A percentile compares a stretch with the other conserved stretches of the same genome.
Conservation (phyloP, 2,113 vertebrate species). For the Alethe castanea region DNA sequence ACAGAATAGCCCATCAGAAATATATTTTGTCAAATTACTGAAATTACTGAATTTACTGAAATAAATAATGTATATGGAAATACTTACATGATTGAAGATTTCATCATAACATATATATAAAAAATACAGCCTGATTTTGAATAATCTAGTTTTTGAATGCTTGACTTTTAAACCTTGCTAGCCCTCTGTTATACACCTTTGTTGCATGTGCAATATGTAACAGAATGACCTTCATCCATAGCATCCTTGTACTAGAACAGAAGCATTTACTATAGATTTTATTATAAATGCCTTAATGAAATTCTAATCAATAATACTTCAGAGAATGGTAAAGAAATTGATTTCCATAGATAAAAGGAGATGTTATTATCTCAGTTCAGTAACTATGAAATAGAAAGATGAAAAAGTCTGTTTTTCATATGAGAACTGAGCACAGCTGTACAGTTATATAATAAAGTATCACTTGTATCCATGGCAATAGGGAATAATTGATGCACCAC, state of each 20-base stretch:
- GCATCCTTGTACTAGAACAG: constrained; percentile 30
- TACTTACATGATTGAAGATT: neutral
- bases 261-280: constrained; percentile 72
- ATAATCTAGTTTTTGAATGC: neutral
- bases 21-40: neutral
- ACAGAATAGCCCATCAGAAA: neutral
- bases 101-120: neutral
- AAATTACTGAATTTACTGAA: too few species aligned
- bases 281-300: constrained; percentile 77
- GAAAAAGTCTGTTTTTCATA: constrained; percentile 80
- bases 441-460: constrained; percentile 83
- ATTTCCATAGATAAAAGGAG: constrained; percentile 76
- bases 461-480: constrained; percentile 80
- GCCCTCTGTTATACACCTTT: neutral
- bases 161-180: neutral
- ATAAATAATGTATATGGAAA: neutral
- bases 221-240: constrained; percentile 52
- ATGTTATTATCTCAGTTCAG: constrained; percentile 82
- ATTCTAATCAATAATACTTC: constrained; percentile 80
- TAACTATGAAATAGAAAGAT: constrained; percentile 80
- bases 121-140: neutral
- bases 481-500: constrained; percentile 78
- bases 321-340: constrained; percentile 66
- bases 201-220: neutral
- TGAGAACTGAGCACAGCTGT: constrained; percentile 79